phyloP scores from a whole-genome alignment of 2,888 invertebrate genomes.

The Diachrysia chrysitis region DNA sequence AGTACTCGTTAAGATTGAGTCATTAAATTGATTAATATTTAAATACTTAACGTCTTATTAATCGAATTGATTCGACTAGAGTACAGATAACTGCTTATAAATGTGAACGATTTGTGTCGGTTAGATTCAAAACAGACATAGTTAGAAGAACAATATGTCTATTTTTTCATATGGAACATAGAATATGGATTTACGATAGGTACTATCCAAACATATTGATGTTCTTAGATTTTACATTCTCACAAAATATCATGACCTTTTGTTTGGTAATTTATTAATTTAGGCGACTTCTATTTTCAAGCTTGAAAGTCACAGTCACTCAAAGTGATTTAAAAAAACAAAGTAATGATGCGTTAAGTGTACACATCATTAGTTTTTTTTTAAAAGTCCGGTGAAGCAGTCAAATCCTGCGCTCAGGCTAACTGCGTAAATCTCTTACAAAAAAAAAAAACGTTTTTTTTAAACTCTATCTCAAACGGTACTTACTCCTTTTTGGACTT shows the following conservation, averaged over 20 bases:
- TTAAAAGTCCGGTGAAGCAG: no score
- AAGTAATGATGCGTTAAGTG: no score
- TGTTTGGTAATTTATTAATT: neutral
- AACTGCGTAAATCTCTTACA: no score
- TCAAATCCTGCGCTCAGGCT: no score
- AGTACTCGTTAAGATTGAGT: neutral
- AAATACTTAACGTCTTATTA: no score
- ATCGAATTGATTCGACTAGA: neutral
- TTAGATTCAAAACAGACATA: neutral
- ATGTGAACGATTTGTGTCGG: neutral
- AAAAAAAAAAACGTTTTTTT: no score
- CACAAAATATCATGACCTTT: neutral
- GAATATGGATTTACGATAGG: neutral
- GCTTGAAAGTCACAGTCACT: no score
- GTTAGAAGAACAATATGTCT: neutral
- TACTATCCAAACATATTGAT: neutral
- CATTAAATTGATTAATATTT: neutral
- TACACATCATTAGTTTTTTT: no score
- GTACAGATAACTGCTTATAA: neutral
- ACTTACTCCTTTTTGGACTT: no score
- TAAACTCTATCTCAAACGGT: no score
- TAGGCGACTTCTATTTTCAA: no score
- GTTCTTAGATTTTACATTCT: neutral
- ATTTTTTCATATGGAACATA: neutral
- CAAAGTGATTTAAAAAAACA: no score